Evolutionary conservation across 2,888 invertebrate species (phyloP).

Genomic region (Ennomos fuscantarius): DNA sequence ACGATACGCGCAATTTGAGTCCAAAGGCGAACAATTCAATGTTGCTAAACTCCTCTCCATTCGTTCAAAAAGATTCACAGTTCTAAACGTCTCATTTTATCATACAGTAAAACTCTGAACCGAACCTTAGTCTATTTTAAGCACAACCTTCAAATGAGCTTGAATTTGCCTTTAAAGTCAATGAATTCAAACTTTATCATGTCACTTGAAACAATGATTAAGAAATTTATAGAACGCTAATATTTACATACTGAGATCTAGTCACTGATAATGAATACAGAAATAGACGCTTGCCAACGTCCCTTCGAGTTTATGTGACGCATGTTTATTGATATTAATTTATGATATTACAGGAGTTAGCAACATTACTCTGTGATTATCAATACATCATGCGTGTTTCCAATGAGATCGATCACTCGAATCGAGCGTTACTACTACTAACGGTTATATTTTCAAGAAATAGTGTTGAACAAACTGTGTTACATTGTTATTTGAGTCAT

Average conservation of each 20-base stretch:
- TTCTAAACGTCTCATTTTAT: slow-evolving; percentile 41
- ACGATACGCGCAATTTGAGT: slow-evolving; percentile 10
- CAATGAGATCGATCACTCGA: slow-evolving; percentile 73
- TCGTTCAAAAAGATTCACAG: slow-evolving; percentile 38
- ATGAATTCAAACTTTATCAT: slow-evolving; percentile 44
- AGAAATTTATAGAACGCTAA: slow-evolving; percentile 36
- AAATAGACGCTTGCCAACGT: slow-evolving; percentile 39
- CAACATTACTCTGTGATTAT: slow-evolving; percentile 67
- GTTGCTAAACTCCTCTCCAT: slow-evolving; percentile 70
- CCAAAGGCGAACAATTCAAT: slow-evolving; percentile 50
- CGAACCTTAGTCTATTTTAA: slow-evolving; percentile 65
- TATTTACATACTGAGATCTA: slow-evolving; percentile 59
- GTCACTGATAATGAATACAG: slow-evolving; percentile 39
- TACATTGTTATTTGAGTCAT: slow-evolving; percentile 57
- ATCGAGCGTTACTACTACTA: slow-evolving; percentile 64
- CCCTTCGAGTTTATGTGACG: slow-evolving; percentile 33
- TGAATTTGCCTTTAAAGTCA: slow-evolving; percentile 49
- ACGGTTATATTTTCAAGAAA: slow-evolving; percentile 53
- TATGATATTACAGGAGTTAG: slow-evolving; percentile 60
- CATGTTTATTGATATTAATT: slow-evolving; percentile 15
- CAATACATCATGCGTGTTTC: slow-evolving; percentile 52
- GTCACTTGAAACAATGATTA: slow-evolving; percentile 38
- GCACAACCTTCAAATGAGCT: slow-evolving; percentile 79
- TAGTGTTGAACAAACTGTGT: slow-evolving; percentile 28
- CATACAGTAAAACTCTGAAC: slow-evolving; percentile 47